A percentile compares a stretch with the other conserved stretches of the same genome.
Evolutionary conservation across 2,888 invertebrate genomes (phyloP).

Genomic region (Rhorus exstirpatorius): DNA sequence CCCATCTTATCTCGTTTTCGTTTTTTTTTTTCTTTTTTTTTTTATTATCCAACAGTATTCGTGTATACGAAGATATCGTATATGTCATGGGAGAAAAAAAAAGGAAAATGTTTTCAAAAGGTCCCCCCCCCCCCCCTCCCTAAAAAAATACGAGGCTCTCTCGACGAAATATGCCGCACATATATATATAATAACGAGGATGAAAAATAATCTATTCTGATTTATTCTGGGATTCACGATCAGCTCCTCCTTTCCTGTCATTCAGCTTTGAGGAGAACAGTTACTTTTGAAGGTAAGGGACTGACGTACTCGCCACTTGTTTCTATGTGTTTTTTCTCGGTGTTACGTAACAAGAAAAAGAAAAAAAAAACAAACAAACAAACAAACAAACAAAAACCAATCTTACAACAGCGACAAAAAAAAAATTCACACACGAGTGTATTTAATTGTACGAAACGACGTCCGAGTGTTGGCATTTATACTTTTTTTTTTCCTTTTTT

Average conservation of each 20-base stretch:
- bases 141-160: conserved; percentile 68
- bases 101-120: conserved; percentile 25
- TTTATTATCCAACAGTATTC: conserved; percentile 46
- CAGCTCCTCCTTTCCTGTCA: conserved; percentile 87
- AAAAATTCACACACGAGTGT: conserved; percentile 82
- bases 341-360: conserved; percentile 81
- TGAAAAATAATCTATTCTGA: conserved; percentile 86
- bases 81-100: conserved; percentile 48
- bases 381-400: conserved; percentile 24
- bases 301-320: conserved; percentile 86
- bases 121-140: conserved; percentile 29
- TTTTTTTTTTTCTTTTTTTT: conserved; percentile 10
- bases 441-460: conserved; percentile 80
- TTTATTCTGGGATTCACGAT: conserved; percentile 86
- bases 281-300: conserved; percentile 87
- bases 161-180: conserved; percentile 78
- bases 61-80: conserved; percentile 53
- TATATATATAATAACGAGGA: conserved; percentile 83
- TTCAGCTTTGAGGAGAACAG: conserved; percentile 86
- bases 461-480: conserved; percentile 81
- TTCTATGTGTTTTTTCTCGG: conserved; percentile 85
- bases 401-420: conserved; percentile 59
- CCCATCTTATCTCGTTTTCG: conserved; percentile 61
- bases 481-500: neutral
- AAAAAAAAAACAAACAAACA: conserved; percentile 43